Percentiles rank a stretch among this genome's conserved stretches.
These are phyloP conservation scores for Corythoichthys haematopterus DNA, from an alignment of 2,113 vertebrate genomes.

Conservation along the genomic window DNA sequence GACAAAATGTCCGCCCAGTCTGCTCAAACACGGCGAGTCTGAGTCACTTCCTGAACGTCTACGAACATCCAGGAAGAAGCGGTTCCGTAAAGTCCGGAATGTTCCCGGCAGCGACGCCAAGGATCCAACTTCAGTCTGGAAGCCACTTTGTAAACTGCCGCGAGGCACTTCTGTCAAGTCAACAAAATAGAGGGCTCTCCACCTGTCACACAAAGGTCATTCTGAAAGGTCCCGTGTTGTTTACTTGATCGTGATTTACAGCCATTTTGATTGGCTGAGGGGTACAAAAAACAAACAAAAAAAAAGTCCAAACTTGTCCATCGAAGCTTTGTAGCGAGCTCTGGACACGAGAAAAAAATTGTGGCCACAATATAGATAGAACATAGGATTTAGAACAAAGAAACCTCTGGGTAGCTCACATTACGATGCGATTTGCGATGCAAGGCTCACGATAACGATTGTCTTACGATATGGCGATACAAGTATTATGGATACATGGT, in stretches of 20 bases:
- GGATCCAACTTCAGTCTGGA: slow-evolving; percentile 4
- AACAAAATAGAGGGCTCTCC: not conserved
- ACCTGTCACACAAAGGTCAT: not conserved
- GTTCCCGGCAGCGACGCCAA: not conserved
- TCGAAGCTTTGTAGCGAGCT: too few species aligned
- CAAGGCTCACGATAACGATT: too few species aligned
- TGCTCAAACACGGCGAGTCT: not conserved
- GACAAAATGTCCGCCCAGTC: not conserved
- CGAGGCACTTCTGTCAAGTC: not conserved
- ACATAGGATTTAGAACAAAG: not conserved
- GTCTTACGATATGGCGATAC: too few species aligned
- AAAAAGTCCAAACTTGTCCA: too few species aligned
- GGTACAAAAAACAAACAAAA: too few species aligned
- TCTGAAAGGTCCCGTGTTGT: not conserved
- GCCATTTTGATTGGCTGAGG: not conserved
- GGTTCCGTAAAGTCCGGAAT: slow-evolving; percentile 1
- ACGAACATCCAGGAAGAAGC: not conserved
- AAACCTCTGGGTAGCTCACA: too few species aligned
- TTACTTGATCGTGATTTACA: not conserved
- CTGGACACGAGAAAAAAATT: too few species aligned
- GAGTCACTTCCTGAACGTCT: not conserved
- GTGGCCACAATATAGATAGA: not conserved
- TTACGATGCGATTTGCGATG: too few species aligned
- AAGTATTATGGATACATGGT: too few species aligned
- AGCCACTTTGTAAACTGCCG: not conserved